Base-by-base conservation (phyloP, 2,797 vertebrate species). In the Enteromius afrohamiltoni region DNA sequence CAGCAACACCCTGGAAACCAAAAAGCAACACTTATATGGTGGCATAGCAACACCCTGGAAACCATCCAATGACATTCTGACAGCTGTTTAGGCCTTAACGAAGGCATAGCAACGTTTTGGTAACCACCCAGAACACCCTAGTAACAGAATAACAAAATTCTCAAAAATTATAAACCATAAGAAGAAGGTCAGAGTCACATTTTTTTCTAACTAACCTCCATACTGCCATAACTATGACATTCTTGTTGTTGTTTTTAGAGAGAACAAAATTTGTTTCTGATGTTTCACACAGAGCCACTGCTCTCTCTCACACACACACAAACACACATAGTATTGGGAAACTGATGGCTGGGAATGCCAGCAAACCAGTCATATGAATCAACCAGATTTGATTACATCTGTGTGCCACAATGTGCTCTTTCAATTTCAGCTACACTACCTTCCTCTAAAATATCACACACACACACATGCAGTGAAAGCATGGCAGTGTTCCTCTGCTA, bases 401-500 rank as follows among this genome's bases (percentile, higher is more conserved):
- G 53, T 29, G 60, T 16, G 53, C 65, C 64, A 71, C 65, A 82
- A 82, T 85, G 79, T 77, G 65, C 34, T 77, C 84, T 77, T 82
- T 85, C 64, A 64, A 71, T 85, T 77, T 53, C 85, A 85, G 87
- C 88, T 90, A 85, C 29, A 53, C 88, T 89, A 92, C 89, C 91
- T 92, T 88, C 92, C 89, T 80, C 88, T 71, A 87, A 6, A 73
- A 16, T 64, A 77, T 87, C 23, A 75, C 69, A 67, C 75, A 80
- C 53, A 51, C 13, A 21, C 67, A 42, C 45, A 65, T 26, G 26
- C 47, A 14, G 23, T 53, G 78, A 79, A 65, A 82, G 60, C 70
- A 60, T 16, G 51, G 19, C 58, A 74, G 70, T 82, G 80, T 83
- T 83, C 73, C 17, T 42, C 73, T 31, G 16, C 31, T 76, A 55